phyloP scores from a whole-genome alignment of 2,888 invertebrate genomes.

The Brachypterus glaber region DNA sequence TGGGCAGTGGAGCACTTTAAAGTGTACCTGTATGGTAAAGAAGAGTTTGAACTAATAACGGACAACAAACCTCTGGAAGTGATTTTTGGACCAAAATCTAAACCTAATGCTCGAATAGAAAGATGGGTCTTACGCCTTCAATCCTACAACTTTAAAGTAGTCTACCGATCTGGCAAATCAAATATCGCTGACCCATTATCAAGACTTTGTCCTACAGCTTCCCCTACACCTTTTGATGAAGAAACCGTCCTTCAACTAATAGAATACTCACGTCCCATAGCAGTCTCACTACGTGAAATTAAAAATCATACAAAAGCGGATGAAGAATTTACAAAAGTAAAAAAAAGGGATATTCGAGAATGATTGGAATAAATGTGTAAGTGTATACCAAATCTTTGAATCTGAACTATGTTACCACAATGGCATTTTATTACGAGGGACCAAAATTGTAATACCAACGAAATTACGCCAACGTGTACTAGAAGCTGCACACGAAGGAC shows the following conservation, averaged over 20 bases:
- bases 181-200: slow-evolving; percentile 26
- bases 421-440: background rate
- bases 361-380: too few species aligned
- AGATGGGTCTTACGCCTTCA: slow-evolving; percentile 24
- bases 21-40: slow-evolving; percentile 33
- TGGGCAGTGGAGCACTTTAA: slow-evolving; percentile 37
- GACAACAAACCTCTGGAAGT: slow-evolving; percentile 34
- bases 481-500: slow-evolving; percentile 23
- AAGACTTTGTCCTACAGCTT: slow-evolving; percentile 14
- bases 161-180: slow-evolving; percentile 20
- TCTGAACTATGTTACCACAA: background rate
- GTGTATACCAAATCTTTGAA: too few species aligned
- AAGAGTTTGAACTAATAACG: slow-evolving; percentile 32
- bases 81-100: slow-evolving; percentile 25
- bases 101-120: slow-evolving; percentile 22
- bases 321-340: too few species aligned
- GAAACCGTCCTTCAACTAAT: too few species aligned
- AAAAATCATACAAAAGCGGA: too few species aligned
- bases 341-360: too few species aligned
- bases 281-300: too few species aligned
- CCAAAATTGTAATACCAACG: slow-evolving; percentile 1
- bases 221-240: slow-evolving; percentile 15
- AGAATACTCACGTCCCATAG: too few species aligned
- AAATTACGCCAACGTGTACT: slow-evolving; percentile 8
- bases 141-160: slow-evolving; percentile 19